Evolutionary conservation across 2,888 invertebrate genomes (phyloP), one percentile per base, ranked within the genome.

Genomic region (Agrypnus murinus): DNA sequence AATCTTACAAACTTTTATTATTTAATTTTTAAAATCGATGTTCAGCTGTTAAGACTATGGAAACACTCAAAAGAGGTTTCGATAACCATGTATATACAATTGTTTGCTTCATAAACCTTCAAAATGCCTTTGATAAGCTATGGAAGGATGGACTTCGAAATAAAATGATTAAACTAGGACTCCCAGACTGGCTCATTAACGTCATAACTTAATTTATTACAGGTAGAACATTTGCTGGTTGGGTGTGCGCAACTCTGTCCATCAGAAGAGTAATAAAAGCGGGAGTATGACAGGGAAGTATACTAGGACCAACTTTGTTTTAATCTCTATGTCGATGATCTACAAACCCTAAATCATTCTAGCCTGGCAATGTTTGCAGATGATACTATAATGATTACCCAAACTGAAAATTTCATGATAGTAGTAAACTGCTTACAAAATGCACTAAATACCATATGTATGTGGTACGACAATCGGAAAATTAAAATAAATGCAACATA

Each of bases 251-350:
- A 32, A 57, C 34, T 7, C 14, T 57, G 15, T 57, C 57, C 14
- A 57, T n/a, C 15, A 14, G 10, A 8, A 57, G 50, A 34, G 5
- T 14, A 12, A 57, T 57, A n/a, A 34, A 34, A 4, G 57, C 57
- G 32, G 34, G 57, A 57, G 57, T 57, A 32, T 9, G 10, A 14
- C 36, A 19, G 25, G 57, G 36, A 15, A 48, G 48, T 19, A 48
- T 48, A 15, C 57, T 17, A 57, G n/a, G n/a, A 57, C 57, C n/a
- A n/a, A n/a, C n/a, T n/a, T 14, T 14, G 32, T 7, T 57, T n/a
- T 15, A 57, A 57, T 36, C 1, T 53, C 14, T 57, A 32, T 12
- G 57, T n/a, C 8, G 25, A 50, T n/a, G n/a, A n/a, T n/a, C n/a
- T n/a, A n/a, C n/a, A n/a, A n/a, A n/a, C n/a, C n/a, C n/a, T n/a